These are phyloP conservation scores for Lepilemur ruficaudatus DNA, from an alignment of 2,797 vertebrate genomes.

Conservation along the genomic window DNA sequence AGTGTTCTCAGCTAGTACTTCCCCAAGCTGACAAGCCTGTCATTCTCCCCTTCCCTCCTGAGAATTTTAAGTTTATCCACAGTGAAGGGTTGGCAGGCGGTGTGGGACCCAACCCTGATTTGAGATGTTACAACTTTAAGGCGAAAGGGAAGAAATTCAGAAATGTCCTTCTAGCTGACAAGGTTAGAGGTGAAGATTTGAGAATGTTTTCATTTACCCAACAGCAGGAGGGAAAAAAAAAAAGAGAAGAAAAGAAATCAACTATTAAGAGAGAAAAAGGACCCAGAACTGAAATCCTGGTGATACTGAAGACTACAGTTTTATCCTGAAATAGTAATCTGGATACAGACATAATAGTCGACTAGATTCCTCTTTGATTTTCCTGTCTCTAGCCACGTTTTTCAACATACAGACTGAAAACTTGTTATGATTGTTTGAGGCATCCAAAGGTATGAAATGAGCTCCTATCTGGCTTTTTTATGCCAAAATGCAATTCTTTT, in stretches of 20 bases:
- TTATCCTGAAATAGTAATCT: constrained; percentile 9
- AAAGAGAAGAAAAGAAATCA: background rate
- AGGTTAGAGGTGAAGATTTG: constrained; percentile 49
- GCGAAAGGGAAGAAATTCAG: constrained; percentile 56
- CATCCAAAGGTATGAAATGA: constrained; percentile 29
- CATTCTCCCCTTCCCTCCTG: constrained; percentile 26
- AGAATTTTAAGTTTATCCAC: constrained; percentile 60
- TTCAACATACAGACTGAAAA: constrained; percentile 17
- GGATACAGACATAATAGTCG: background rate
- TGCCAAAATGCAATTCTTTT: background rate
- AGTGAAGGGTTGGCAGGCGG: constrained; percentile 56
- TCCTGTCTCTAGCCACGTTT: background rate
- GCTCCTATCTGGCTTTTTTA: constrained; percentile 9
- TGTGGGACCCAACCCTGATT: constrained; percentile 19
- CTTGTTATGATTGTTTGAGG: background rate
- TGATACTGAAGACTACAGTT: background rate
- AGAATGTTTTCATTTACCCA: constrained; percentile 48
- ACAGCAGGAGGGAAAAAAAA: background rate
- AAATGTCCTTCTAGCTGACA: constrained; percentile 54
- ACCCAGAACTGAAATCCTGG: constrained; percentile 29
- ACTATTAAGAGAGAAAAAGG: background rate
- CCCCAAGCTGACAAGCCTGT: constrained; percentile 28
- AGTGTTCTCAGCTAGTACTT: background rate
- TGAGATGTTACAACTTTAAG: constrained; percentile 61
- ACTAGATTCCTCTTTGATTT: constrained; percentile 15